These are phyloP conservation scores for Cryptoblepharus egeriae DNA, from an alignment of 2,797 vertebrate genomes.

Conservation along the genomic window DNA sequence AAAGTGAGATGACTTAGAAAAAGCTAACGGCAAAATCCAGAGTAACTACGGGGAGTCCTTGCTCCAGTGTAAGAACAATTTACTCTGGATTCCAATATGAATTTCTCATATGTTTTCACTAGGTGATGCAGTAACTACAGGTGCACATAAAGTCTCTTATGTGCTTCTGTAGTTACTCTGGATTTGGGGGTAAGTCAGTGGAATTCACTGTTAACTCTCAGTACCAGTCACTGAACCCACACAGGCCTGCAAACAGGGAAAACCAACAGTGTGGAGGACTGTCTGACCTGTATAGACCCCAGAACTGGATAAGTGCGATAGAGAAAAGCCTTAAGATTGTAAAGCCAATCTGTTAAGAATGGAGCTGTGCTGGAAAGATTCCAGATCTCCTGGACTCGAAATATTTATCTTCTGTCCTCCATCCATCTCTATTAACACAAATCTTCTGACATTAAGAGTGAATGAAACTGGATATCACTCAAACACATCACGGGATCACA, in stretches of 20 bases:
- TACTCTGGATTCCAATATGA: too few relatives aligned
- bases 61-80: too few relatives aligned
- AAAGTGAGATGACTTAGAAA: not conserved
- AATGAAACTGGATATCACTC: conserved; percentile 53
- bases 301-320: not conserved
- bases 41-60: too few relatives aligned
- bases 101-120: too few relatives aligned
- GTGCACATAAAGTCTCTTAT: too few relatives aligned
- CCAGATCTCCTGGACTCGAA: conserved; percentile 33
- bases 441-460: conserved; percentile 57
- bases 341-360: conserved; percentile 19
- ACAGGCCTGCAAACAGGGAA: too few relatives aligned
- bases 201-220: not conserved
- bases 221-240: not conserved
- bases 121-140: too few relatives aligned
- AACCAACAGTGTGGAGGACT: not conserved
- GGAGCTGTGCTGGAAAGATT: conserved; percentile 37
- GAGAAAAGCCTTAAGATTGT: not conserved
- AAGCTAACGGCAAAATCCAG: too few relatives aligned
- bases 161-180: too few relatives aligned
- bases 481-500: conserved; percentile 29
- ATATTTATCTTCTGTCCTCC: conserved; percentile 33
- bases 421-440: conserved; percentile 39
- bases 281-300: not conserved
- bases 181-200: too few relatives aligned